Base-by-base conservation (phyloP, 1,140 invertebrate species). In the Pachyrhynchus sulphureomaculatus region DNA sequence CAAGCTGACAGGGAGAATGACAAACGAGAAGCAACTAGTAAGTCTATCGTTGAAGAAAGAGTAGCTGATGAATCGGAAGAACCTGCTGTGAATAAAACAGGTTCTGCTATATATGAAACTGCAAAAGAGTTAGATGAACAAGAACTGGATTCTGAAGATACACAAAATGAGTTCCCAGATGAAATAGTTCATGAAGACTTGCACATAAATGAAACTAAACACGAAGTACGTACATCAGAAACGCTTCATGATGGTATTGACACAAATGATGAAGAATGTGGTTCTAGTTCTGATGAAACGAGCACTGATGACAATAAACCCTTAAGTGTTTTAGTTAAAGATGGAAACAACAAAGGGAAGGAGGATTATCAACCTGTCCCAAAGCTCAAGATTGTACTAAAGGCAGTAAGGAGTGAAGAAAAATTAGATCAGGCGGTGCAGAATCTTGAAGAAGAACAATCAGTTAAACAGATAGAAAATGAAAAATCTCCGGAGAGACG, bases 361-460 rank as follows among this genome's bases (percentile, higher is more conserved):
- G 12, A 6, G 1, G 26, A 29, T 1, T 5, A 18, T 26, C n/a
- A 12, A 10, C 39, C 12, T 17, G 5, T 36, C 1, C 18, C 13
- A 8, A 24, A n/a, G 9, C 12, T 36, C 20, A 53, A 53, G 41
- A 23, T 53, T 12, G 36, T 53, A n/a, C 23, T 53, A 18, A 53
- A 39, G 12, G 34, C 51, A 4, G 32, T 53, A 1, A 34, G 51
- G 26, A 15, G n/a, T 10, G 51, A 39, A 15, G 51, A 53, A 4
- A 41, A 41, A 53, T 20, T 20, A 29, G 32, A 36, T 17, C 29
- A 36, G 6, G 5, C 10, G 6, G 8, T 45, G 21, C 9, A 24
- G 20, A 21, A 23, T 6, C 26, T 29, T 2, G 26, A 29, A 29
- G 5, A 29, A 10, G 26, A 2, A 29, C 8, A 29, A 29, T 29